phyloP scores from a whole-genome alignment of 2,888 invertebrate species.

The Netelia melanura region DNA sequence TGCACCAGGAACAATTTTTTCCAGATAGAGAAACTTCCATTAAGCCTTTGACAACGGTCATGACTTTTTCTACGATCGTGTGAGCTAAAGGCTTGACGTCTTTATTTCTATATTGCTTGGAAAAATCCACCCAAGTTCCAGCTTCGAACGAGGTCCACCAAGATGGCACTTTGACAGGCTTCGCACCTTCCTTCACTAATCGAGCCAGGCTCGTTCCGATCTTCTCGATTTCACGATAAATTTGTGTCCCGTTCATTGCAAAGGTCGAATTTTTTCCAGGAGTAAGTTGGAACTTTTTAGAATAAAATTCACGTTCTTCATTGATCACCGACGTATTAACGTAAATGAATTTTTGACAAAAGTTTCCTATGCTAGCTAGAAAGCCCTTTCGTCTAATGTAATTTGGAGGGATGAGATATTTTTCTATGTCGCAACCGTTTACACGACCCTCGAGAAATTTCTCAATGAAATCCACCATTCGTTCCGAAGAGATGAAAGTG shows the following conservation, averaged over 20 bases:
- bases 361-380: slow-evolving; percentile 76
- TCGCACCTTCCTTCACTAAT: slow-evolving; percentile 71
- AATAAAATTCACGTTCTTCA: slow-evolving; percentile 68
- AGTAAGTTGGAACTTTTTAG: slow-evolving; percentile 1
- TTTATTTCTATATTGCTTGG: slow-evolving; percentile 74
- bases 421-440: slow-evolving; percentile 78
- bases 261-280: slow-evolving; percentile 45
- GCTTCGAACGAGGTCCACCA: slow-evolving; percentile 81
- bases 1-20: slow-evolving; percentile 86
- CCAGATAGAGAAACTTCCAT: slow-evolving; percentile 56
- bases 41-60: slow-evolving; percentile 69
- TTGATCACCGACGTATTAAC: slow-evolving; percentile 56
- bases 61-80: slow-evolving; percentile 72
- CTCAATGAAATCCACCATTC: slow-evolving; percentile 76
- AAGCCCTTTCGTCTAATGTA: slow-evolving; percentile 78
- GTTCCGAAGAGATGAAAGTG: slow-evolving; percentile 79
- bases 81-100: slow-evolving; percentile 74
- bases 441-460: slow-evolving; percentile 73
- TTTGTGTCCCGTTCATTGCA: slow-evolving; percentile 71
- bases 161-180: slow-evolving; percentile 74
- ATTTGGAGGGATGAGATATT: slow-evolving; percentile 77
- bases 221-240: slow-evolving; percentile 72
- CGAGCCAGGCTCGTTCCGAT: slow-evolving; percentile 72
- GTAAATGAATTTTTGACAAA: slow-evolving; percentile 76
- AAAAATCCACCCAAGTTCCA: slow-evolving; percentile 77